Evolutionary conservation across 2,797 vertebrate genomes (phyloP).

Genomic region (Pelochelys cantorii): DNA sequence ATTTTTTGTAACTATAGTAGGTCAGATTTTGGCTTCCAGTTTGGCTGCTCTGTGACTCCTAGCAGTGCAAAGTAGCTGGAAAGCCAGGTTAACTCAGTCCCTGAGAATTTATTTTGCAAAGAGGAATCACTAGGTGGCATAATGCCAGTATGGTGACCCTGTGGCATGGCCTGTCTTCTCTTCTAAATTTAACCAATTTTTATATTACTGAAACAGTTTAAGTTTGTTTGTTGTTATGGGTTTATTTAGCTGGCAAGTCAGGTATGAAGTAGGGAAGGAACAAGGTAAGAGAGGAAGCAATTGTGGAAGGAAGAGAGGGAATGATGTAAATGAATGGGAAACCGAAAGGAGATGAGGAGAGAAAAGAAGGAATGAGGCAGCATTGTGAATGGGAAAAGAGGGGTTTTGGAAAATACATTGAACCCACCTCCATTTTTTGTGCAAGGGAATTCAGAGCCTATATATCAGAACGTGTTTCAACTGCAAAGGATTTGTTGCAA

Average conservation of each 20-base stretch:
- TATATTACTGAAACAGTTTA: conserved; percentile 9
- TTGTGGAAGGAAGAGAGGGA: conserved; percentile 2
- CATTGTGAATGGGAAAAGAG: conserved; percentile 1
- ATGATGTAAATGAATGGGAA: conserved; percentile 24
- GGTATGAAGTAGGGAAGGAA: not conserved
- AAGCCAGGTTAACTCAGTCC: not conserved
- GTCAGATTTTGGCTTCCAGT: not conserved
- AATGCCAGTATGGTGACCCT: not conserved
- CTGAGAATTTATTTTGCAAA: not conserved
- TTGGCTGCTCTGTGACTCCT: not conserved
- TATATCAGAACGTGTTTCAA: conserved; percentile 70
- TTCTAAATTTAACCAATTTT: conserved; percentile 40
- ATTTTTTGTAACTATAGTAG: not conserved
- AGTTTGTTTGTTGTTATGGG: conserved; percentile 29
- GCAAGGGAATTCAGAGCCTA: conserved; percentile 70
- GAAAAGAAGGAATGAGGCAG: conserved; percentile 20
- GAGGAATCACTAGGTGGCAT: not conserved
- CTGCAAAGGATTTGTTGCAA: conserved; percentile 64
- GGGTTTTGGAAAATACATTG: conserved; percentile 39
- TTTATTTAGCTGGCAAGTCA: conserved; percentile 3
- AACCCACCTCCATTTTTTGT: conserved; percentile 57
- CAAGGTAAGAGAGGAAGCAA: conserved; percentile 14
- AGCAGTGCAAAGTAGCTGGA: not conserved
- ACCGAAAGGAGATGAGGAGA: not conserved
- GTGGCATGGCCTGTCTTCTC: not conserved